Percentiles rank a stretch among this genome's conserved stretches.
Evolutionary conservation across 2,113 vertebrate genomes (phyloP).

Genomic region (Zapornia atra): DNA sequence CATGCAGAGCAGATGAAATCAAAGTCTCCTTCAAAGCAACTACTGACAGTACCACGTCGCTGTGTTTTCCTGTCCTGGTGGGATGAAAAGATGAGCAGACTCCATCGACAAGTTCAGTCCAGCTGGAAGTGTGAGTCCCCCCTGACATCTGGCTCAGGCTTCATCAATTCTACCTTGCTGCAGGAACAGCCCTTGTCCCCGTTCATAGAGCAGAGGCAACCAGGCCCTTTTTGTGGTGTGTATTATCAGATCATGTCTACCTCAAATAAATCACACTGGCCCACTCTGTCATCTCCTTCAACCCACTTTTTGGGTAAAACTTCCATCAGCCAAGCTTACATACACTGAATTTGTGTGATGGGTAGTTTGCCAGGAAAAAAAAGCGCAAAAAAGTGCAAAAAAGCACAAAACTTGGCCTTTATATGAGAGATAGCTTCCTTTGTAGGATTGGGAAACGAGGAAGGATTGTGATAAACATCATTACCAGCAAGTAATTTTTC

Average conservation of each 20-base stretch:
- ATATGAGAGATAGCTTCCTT: constrained; percentile 33
- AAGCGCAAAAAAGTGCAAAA: background rate
- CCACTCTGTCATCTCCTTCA: background rate
- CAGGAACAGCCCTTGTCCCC: accelerated
- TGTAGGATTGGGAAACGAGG: background rate
- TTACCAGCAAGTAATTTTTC: constrained; percentile 60
- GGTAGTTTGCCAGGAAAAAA: background rate
- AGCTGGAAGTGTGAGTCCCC: background rate
- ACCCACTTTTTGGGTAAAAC: background rate
- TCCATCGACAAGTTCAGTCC: background rate
- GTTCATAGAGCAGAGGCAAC: background rate
- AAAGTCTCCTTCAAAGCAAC: constrained; percentile 42
- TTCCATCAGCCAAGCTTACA: background rate
- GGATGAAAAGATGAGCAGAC: background rate
- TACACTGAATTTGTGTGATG: background rate
- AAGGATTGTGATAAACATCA: constrained; percentile 58
- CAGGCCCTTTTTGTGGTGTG: background rate
- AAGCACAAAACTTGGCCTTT: background rate
- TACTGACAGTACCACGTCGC: background rate
- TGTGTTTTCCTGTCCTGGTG: constrained; percentile 41
- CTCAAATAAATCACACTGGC: background rate
- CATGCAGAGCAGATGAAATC: constrained; percentile 18
- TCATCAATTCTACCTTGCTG: background rate
- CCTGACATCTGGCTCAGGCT: background rate
- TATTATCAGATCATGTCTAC: background rate